phyloP scores from a whole-genome alignment of 2,113 vertebrate genomes.

The Cyanoramphus novaezelandiae region DNA sequence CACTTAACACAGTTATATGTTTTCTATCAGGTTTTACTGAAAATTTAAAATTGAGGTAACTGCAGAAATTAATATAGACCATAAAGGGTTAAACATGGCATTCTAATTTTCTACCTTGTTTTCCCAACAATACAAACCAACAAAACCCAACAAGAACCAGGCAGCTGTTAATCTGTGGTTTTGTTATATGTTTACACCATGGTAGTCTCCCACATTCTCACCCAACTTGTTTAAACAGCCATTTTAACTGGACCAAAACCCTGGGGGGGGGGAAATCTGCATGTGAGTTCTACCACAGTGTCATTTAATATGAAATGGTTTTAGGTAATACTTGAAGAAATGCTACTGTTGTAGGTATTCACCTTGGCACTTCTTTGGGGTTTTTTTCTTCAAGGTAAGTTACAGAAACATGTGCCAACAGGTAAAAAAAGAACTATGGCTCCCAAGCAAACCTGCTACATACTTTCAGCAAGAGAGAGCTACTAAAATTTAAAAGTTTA shows the following conservation, averaged over 20 bases:
- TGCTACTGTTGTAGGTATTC: not conserved
- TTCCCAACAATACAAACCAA: not conserved
- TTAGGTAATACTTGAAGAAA: constrained; percentile 11
- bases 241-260: not conserved
- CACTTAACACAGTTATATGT: not conserved
- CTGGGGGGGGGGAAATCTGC: not conserved
- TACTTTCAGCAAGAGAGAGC: not conserved
- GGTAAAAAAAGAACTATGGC: not conserved
- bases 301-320: not conserved
- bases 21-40: not conserved
- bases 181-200: not conserved
- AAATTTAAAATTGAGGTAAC: not conserved
- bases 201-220: not conserved
- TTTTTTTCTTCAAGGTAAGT: not conserved
- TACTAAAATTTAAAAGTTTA: not conserved
- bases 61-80: constrained; percentile 23
- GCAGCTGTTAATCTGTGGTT: not conserved
- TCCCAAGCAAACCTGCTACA: not conserved
- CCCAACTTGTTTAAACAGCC: not conserved
- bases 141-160: not conserved
- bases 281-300: not conserved
- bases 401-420: not conserved
- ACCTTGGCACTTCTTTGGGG: not conserved
- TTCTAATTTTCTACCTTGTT: not conserved
- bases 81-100: not conserved